Evolutionary conservation across 1,140 invertebrate species (phyloP).

Genomic region (Eulimnadia texana): DNA sequence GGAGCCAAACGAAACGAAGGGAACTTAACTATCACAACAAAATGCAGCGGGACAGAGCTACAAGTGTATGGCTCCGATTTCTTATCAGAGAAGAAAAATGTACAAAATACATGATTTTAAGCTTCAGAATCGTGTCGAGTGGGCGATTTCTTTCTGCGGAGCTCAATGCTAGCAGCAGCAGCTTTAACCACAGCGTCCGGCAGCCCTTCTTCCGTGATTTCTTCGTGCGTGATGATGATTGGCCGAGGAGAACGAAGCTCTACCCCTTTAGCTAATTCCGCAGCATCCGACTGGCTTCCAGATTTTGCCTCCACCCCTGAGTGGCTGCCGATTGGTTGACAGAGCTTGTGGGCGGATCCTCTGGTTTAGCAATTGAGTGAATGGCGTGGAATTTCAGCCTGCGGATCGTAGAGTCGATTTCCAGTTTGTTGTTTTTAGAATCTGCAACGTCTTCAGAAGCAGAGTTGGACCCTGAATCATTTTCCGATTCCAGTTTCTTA

Average conservation of each 20-base stretch:
- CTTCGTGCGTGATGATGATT: neutral
- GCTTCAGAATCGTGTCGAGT: neutral
- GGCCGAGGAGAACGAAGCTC: neutral
- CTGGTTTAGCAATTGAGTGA: neutral
- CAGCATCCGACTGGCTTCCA: too few relatives aligned
- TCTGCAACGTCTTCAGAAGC: neutral
- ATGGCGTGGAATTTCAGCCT: neutral
- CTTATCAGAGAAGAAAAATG: too few relatives aligned
- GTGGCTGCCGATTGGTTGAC: too few relatives aligned
- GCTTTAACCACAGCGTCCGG: neutral
- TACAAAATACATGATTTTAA: neutral
- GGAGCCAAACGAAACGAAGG: too few relatives aligned
- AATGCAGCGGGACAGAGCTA: neutral
- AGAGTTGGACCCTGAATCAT: neutral
- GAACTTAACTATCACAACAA: too few relatives aligned
- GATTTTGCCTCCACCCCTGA: too few relatives aligned
- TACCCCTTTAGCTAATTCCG: too few relatives aligned
- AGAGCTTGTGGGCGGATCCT: neutral
- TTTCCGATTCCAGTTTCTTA: neutral
- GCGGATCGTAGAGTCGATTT: neutral
- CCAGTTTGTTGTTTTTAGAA: neutral
- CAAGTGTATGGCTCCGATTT: neutral
- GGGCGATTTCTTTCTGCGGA: neutral
- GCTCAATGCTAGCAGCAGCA: constrained; percentile 3
- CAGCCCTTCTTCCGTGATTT: neutral